Base-by-base conservation (phyloP, 2,888 invertebrate species). In the Silvanus unidentatus region DNA sequence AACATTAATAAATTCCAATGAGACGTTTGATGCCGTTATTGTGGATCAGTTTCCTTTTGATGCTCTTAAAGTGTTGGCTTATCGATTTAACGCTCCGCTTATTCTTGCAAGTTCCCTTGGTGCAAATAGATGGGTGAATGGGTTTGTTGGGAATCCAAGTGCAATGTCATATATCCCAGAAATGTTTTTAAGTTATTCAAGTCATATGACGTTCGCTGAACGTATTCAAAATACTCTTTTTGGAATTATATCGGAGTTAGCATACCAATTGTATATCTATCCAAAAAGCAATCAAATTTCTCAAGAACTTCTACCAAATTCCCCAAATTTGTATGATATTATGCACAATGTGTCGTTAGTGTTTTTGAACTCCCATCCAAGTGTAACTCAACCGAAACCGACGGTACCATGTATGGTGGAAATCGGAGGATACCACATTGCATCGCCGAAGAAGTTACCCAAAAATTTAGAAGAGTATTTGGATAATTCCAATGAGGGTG, bases 121-220 rank as follows among this genome's bases (percentile, higher is more conserved):
- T 9, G 69, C 72, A 39, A 69, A 68, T 49, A 64, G 67, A 39
- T 72, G 71, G 60, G 67, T 75, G 52, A 74, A 73, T 42, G 68
- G 71, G 40, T 65, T 71, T 49, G 70, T 75, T 62, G 77, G 76
- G 1, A 63, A 73, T 39, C 71, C 77, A 1, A 63, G 67, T 1
- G 74, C 75, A 1, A 72, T 71, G 55, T 73, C 78, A 1, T 76
- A 73, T 58, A 70, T 77, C 22, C 75, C 78, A 0, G 72, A 75
- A 35, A 65, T 67, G 2, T 71, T 71, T 44, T 49, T 72, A 43
- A 60, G 69, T 3, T 71, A 63, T 44, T 69, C 76, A 15, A 37
- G 27, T 9, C 47, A 45, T 2, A 75, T 76, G 62, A 74, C 66
- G 22, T 79, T 82, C 51, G 62, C 64, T 58, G 72, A 75, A 51